Percentiles rank a stretch among this genome's conserved stretches.
phyloP scores from a whole-genome alignment of 2,113 vertebrate genomes.

The Gasterosteus nipponicus region DNA sequence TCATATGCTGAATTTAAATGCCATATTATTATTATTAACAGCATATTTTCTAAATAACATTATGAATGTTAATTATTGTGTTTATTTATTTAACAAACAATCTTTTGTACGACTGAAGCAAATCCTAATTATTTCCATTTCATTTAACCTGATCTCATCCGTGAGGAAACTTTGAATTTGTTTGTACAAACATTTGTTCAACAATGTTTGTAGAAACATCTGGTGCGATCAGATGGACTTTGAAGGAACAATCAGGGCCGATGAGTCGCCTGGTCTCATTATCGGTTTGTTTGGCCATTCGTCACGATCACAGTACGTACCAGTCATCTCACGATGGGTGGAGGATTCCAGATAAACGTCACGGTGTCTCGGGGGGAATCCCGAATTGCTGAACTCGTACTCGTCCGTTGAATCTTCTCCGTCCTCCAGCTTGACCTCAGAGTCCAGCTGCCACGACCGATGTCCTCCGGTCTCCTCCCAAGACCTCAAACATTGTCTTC shows the following conservation, averaged over 20 bases:
- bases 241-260: neutral
- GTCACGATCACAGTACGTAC: constrained; percentile 34
- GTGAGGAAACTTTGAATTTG: neutral
- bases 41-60: neutral
- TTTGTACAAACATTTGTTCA: neutral
- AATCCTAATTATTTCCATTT: neutral
- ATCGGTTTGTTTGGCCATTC: neutral
- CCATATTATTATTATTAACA: neutral
- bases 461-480: constrained; percentile 9
- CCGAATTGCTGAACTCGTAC: constrained; percentile 36
- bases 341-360: constrained; percentile 6
- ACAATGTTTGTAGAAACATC: neutral
- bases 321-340: neutral
- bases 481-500: constrained; percentile 4
- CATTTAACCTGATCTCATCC: neutral
- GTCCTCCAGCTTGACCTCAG: constrained; percentile 64
- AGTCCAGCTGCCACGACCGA: constrained; percentile 21
- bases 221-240: neutral
- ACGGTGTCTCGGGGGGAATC: constrained; percentile 3
- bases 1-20: too few relatives aligned
- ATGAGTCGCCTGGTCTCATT: neutral
- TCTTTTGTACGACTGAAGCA: neutral
- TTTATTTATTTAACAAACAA: neutral
- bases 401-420: constrained; percentile 54
- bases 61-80: neutral